Conservation (phyloP, 2,888 invertebrate species). For the Octodonta nipae region DNA sequence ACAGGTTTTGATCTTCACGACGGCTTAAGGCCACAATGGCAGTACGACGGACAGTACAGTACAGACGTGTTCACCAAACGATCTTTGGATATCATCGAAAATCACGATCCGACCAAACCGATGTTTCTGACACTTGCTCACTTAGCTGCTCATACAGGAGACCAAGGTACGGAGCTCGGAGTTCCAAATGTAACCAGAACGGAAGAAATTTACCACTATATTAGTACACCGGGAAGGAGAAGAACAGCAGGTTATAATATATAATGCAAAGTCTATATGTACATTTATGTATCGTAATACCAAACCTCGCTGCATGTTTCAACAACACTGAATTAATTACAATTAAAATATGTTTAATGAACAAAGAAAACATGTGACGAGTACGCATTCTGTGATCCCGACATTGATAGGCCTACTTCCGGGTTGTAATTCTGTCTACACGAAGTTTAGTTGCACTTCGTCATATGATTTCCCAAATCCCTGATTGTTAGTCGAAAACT, state of each 20-base stretch:
- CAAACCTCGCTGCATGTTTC: no score
- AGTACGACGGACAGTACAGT: slow-evolving; percentile 45
- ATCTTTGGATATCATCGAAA: slow-evolving; percentile 47
- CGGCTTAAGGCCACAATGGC: slow-evolving; percentile 35
- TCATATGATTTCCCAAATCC: no score
- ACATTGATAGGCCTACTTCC: no score
- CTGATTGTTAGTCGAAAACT: no score
- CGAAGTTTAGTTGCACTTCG: no score
- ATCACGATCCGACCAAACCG: slow-evolving; percentile 46
- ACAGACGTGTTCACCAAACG: slow-evolving; percentile 58
- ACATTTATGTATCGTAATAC: no score
- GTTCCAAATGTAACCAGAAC: slow-evolving; percentile 47
- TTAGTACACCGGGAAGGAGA: slow-evolving; percentile 49
- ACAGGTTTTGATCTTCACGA: slow-evolving; percentile 37
- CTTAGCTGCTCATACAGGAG: slow-evolving; percentile 45
- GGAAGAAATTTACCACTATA: slow-evolving; percentile 51
- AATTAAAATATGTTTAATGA: no score
- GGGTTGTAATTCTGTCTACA: no score
- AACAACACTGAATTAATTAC: no score
- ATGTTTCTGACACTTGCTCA: slow-evolving; percentile 62
- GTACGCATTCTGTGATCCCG: no score
- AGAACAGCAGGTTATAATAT: slow-evolving; percentile 53
- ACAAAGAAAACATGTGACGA: no score
- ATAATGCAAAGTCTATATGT: no score
- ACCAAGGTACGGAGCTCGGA: slow-evolving; percentile 51